Percentiles rank a stretch among this genome's conserved stretches.
Evolutionary conservation across 2,888 invertebrate genomes (phyloP).

Genomic region (Tenthredo scrophulariae): DNA sequence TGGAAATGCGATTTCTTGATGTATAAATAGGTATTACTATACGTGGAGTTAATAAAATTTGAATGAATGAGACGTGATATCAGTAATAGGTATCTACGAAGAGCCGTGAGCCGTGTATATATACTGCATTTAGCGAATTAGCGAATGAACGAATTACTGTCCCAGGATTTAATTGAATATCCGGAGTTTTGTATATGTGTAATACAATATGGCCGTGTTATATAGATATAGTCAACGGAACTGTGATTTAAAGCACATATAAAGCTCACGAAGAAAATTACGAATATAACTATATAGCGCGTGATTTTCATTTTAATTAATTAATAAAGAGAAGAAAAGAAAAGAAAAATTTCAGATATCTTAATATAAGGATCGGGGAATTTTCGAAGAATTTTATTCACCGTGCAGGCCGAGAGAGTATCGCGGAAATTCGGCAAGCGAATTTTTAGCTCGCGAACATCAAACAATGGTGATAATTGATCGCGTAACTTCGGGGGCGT

Average conservation of each 20-base stretch:
- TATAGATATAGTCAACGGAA: not conserved
- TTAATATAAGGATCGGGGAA: not conserved
- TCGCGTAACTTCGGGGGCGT: not conserved
- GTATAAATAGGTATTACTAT: not conserved
- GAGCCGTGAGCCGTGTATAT: not conserved
- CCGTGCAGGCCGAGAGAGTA: not conserved
- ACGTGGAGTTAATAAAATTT: not conserved
- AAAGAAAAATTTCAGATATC: not conserved
- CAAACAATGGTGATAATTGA: not conserved
- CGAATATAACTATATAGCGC: not conserved
- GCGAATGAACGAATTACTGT: slow-evolving; percentile 45
- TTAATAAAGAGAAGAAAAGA: not conserved
- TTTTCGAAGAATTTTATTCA: not conserved
- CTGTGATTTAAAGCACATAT: not conserved
- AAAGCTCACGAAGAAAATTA: not conserved
- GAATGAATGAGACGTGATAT: not conserved
- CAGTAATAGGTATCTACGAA: slow-evolving; percentile 3
- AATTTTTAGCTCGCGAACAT: not conserved
- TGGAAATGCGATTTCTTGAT: not conserved
- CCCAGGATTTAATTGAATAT: slow-evolving; percentile 31
- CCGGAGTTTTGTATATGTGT: slow-evolving; percentile 24
- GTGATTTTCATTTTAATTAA: not conserved
- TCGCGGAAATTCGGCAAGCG: not conserved
- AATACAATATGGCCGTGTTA: slow-evolving; percentile 3
- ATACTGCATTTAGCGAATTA: slow-evolving; percentile 28